Evolutionary conservation across 2,797 vertebrate genomes (phyloP), one percentile per base, ranked within the genome.

Genomic region (Euthynnus affinis): DNA sequence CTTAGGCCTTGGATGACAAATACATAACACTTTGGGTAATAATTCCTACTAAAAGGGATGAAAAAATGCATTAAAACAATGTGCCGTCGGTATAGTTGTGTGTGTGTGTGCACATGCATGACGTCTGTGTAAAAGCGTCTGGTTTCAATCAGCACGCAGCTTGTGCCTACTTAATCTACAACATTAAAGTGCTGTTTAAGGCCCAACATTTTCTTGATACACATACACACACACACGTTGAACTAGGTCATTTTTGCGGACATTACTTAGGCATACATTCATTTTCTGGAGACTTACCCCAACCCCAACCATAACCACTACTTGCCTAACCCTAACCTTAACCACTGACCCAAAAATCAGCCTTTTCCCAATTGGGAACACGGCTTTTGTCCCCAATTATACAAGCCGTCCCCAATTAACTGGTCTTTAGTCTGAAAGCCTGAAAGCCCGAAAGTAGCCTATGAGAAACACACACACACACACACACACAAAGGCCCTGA

Each of bases 141-240:
- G 90, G 91, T 83, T 94, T 87, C 85, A 91, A 91, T 94, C 89
- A 91, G 64, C 76, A 57, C 76, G 48, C 78, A 85, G 68, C 49
- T 71, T 65, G 81, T 81, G 77, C 83, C 79, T 51, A 78, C 86
- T 88, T 90, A 88, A 92, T 89, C 71, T 83, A 72, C 63, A 75
- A 82, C 84, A 90, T 91, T 89, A 90, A 90, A 91, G 87, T 64
- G 60, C 78, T 70, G 72, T 76, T 78, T 60, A 64, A 81, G 73
- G 75, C 78, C 68, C 81, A 72, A 60, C 66, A 67, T 79, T 85
- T 74, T 76, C 67, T 71, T 81, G 49, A 79, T 62, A 42, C 13
- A 14, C 37, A 49, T 62, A 25, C 46, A 25, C 72, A 67, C 51
- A 55, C 64, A 44, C 60, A 40, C 8, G 29, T 32, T 32, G 29